Base-by-base conservation (phyloP, 2,888 invertebrate species). In the Sinopyrophorus schimmeli region DNA sequence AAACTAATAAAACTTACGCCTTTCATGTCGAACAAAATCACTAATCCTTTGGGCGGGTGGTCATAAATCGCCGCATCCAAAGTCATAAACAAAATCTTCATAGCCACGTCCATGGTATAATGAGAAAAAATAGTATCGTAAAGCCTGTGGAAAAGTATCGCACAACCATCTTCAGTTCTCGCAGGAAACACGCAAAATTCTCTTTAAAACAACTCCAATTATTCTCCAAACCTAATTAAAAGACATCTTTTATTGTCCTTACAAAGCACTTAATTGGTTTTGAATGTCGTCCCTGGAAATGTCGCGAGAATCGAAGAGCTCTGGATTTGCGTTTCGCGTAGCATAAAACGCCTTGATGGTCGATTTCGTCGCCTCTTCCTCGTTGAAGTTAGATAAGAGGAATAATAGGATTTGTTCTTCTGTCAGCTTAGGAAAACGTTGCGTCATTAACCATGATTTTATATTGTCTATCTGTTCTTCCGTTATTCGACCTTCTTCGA, bases 11-110 rank as follows among this genome's bases (percentile, higher is more conserved):
- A 68, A 49, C 76, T 76, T 0, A 83, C 83, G 0, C 83, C 84
- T 23, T 73, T 72, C 80, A 86, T 84, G 65, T 87, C 86, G 54
- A 86, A 82, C 0, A 87, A 73, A 63, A 86, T 81, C 15, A 86
- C 74, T 51, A 81, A 77, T 0, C 86, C 87, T 0, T 78, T 77
- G 5, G 78, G 77, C 1, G 85, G 84, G 3, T 80, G 71, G 37
- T 76, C 75, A 58, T 75, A 73, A 1, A 84, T 67, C 44, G 79
- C 79, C 9, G 77, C 76, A 63, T 85, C 67, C 30, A 65, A 44
- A 1, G 68, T 59, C 63, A 69, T 55, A 41, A 66, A 61, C 9
- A 64, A 26, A 20, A 84, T 67, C 63, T 81, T 83, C 57, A 81
- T 77, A 5, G 81, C 80, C 18, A 78, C 70, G 55, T 80, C 79